Base-by-base conservation (phyloP, 2,888 invertebrate species). In the Spisula solida region DNA sequence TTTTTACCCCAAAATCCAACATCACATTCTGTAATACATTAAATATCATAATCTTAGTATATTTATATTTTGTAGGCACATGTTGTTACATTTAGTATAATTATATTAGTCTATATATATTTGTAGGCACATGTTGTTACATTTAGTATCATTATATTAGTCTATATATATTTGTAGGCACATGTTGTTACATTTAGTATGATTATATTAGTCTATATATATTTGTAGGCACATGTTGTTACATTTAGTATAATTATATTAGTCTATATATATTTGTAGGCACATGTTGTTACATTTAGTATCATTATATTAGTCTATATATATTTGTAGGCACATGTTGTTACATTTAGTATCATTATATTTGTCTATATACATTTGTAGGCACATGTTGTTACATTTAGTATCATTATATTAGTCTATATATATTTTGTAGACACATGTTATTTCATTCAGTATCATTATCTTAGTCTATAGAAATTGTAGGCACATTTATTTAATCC, bases 1-100 rank as follows among this genome's bases (percentile, higher is more conserved):
- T 87, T 79, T 0, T 60, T 56, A 1, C 92, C 92, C 29, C 81
- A 92, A 16, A 18, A 78, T 10, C 88, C 86, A 70, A 83, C 82
- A 1, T 75, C 78, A 56, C 92, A 92, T 34, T 34, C 91, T 91
- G 51, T 47, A 75, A 75, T 41, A 70, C 10, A 70, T 14, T 41
- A 41, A 2, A 70, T 25, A 0, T 2, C 2, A 70, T 12, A 70
- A 29, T 25, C 31, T 70, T 0, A 25, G 10, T 41, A 41, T 8
- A 41, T 5, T 2, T 8, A 41, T 41, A 41, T 8, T 5, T 41
- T 56, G 56, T 56, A 16, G n/a, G 56, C 10, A 56, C n/a, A 20
- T 56, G 56, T 41, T n/a, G n/a, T n/a, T 41, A 70, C 10, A 70
- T 14, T 41, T 5, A 2, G 29, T 25, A 0, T 2, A 1, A 70